phyloP scores from a whole-genome alignment of 2,888 invertebrate genomes.

The Orthonevra nobilis region DNA sequence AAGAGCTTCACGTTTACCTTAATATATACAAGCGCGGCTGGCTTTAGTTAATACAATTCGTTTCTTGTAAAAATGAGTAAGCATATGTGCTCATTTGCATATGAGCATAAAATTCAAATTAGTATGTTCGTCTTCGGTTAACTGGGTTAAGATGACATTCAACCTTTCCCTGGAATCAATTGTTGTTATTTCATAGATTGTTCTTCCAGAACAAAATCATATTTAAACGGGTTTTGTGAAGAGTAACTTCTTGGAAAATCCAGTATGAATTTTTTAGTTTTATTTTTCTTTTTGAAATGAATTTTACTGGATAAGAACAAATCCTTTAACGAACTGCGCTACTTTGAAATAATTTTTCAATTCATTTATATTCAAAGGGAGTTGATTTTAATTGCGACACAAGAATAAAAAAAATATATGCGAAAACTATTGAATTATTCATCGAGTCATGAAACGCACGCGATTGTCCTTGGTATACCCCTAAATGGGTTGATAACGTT shows the following conservation, averaged over 20 bases:
- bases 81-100: conserved; percentile 51
- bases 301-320: no score
- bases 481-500: conserved; percentile 33
- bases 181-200: conserved; percentile 21
- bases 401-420: conserved; percentile 14
- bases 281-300: no score
- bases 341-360: not conserved
- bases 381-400: conserved; percentile 29
- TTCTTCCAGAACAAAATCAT: not conserved
- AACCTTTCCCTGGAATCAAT: conserved; percentile 37
- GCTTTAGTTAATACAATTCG: conserved; percentile 32
- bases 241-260: no score
- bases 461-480: conserved; percentile 58
- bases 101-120: conserved; percentile 51
- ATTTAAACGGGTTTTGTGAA: conserved; percentile 41
- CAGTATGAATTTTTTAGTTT: no score
- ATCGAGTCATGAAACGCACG: conserved; percentile 20
- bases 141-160: conserved; percentile 61
- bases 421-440: conserved; percentile 44
- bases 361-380: conserved; percentile 33
- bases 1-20: not conserved
- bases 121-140: conserved; percentile 36
- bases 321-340: no score
- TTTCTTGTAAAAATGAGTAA: conserved; percentile 42
- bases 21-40: conserved; percentile 22